These are phyloP conservation scores for Tachina fera DNA, from an alignment of 2,888 invertebrate genomes.

Conservation along the genomic window DNA sequence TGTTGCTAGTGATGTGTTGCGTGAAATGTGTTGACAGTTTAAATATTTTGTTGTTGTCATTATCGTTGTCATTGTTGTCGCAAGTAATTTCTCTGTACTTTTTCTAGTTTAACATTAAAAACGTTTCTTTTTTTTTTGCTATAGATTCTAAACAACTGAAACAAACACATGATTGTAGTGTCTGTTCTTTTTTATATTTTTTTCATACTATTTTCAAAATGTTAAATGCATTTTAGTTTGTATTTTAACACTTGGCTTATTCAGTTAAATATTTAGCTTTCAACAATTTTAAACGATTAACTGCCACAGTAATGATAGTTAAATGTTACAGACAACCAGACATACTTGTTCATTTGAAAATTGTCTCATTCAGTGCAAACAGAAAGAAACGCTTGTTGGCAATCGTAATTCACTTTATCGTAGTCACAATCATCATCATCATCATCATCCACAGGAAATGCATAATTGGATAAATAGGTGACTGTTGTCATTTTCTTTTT, in stretches of 20 bases:
- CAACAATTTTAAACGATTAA: conserved; percentile 66
- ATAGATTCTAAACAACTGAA: conserved; percentile 22
- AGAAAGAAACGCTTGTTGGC: not conserved
- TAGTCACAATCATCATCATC: conserved; percentile 17
- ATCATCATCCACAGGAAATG: conserved; percentile 62
- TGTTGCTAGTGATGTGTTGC: conserved; percentile 63
- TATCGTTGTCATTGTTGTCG: conserved; percentile 46
- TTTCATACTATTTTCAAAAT: conserved; percentile 58
- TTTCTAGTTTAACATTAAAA: conserved; percentile 37
- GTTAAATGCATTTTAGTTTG: conserved; percentile 81
- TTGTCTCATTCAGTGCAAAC: conserved; percentile 34
- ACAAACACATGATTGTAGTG: conserved; percentile 35
- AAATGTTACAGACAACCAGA: conserved; percentile 50
- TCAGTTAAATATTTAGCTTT: conserved; percentile 78
- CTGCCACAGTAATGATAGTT: conserved; percentile 69
- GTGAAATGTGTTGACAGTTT: conserved; percentile 73
- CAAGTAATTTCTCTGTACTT: conserved; percentile 51
- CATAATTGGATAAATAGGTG: conserved; percentile 69
- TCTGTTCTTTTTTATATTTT: not conserved
- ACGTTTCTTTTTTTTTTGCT: not conserved
- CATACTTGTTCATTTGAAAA: conserved; percentile 52
- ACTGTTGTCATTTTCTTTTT: conserved; percentile 31
- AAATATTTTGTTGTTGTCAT: conserved; percentile 65
- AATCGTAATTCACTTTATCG: conserved; percentile 29
- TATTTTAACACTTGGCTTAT: conserved; percentile 81